Evolutionary conservation across 2,888 invertebrate genomes (phyloP).

Genomic region (Leucophora obtusa): DNA sequence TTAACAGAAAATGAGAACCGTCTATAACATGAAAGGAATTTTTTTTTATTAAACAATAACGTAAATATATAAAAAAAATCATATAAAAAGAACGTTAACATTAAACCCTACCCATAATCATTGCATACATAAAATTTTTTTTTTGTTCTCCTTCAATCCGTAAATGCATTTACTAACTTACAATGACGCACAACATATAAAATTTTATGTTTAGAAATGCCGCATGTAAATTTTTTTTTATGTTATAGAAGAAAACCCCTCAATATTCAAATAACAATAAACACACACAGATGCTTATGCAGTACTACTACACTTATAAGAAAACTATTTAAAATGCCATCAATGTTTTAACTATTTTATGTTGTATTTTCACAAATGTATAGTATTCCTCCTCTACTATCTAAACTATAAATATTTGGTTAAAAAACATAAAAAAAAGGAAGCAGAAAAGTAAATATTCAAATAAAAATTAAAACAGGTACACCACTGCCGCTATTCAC

Average conservation of each 20-base stretch:
- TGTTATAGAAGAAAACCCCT: constrained; percentile 3
- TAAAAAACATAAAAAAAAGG: not conserved
- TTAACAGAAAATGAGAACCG: constrained; percentile 14
- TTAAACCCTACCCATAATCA: constrained; percentile 18
- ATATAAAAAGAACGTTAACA: not conserved
- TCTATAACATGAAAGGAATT: constrained; percentile 6
- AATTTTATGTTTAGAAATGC: constrained; percentile 20
- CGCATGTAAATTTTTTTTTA: constrained; percentile 1
- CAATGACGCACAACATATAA: constrained; percentile 8
- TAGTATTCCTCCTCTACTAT: not conserved
- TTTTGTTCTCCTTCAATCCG: not conserved
- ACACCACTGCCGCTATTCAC: no score
- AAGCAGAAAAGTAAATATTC: constrained; percentile 11
- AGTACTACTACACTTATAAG: constrained; percentile 3
- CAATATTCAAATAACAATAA: constrained; percentile 6
- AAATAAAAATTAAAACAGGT: not conserved
- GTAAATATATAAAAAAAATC: constrained; percentile 4
- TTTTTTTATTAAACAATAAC: constrained; percentile 15
- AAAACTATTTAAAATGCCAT: constrained; percentile 51
- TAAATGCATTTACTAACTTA: constrained; percentile 5
- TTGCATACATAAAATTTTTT: constrained; percentile 9
- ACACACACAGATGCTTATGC: not conserved
- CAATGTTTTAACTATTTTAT: constrained; percentile 22
- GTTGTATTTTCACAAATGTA: not conserved
- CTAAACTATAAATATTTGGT: not conserved